A percentile compares a stretch with the other conserved stretches of the same genome.
These are phyloP conservation scores for Scaptomyza polygonia DNA, from an alignment of 2,888 invertebrate species.

Conservation along the genomic window DNA sequence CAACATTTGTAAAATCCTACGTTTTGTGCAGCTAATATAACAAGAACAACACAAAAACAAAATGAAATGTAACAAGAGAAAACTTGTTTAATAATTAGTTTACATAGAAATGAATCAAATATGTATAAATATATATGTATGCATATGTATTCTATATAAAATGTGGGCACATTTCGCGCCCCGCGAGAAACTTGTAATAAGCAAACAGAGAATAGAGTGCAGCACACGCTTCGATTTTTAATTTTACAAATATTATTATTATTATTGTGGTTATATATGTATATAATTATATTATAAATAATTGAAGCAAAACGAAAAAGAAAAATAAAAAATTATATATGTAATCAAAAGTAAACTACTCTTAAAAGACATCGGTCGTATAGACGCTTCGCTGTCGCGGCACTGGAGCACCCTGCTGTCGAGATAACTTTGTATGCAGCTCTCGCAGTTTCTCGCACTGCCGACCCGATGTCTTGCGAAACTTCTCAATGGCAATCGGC, in stretches of 20 bases:
- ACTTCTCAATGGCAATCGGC: slow-evolving; percentile 82
- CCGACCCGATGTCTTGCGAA: slow-evolving; percentile 78
- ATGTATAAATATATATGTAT: slow-evolving; percentile 59
- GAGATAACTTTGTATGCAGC: slow-evolving; percentile 72
- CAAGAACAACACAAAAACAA: slow-evolving; percentile 30
- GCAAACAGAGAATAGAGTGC: slow-evolving; percentile 75
- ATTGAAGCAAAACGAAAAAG: slow-evolving; percentile 77
- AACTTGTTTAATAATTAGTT: slow-evolving; percentile 74
- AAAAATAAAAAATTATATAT: slow-evolving; percentile 81
- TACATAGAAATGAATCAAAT: slow-evolving; percentile 62
- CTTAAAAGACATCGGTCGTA: slow-evolving; percentile 83
- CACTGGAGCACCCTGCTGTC: slow-evolving; percentile 79
- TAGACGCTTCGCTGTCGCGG: slow-evolving; percentile 84
- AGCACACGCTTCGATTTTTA: slow-evolving; percentile 80
- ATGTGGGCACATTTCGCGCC: slow-evolving; percentile 61
- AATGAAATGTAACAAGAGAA: slow-evolving; percentile 18
- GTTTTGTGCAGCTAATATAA: slow-evolving; percentile 67
- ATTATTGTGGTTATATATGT: slow-evolving; percentile 83
- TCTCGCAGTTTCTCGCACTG: slow-evolving; percentile 77
- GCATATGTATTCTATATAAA: slow-evolving; percentile 37
- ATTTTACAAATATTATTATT: slow-evolving; percentile 80
- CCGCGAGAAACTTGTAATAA: slow-evolving; percentile 58
- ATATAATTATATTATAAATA: slow-evolving; percentile 83
- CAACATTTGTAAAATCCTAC: slow-evolving; percentile 72
- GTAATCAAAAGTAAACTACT: slow-evolving; percentile 74